A percentile compares a stretch with the other conserved stretches of the same genome.
These are phyloP conservation scores for Alosa sapidissima DNA, from an alignment of 2,797 vertebrate species.

Conservation along the genomic window DNA sequence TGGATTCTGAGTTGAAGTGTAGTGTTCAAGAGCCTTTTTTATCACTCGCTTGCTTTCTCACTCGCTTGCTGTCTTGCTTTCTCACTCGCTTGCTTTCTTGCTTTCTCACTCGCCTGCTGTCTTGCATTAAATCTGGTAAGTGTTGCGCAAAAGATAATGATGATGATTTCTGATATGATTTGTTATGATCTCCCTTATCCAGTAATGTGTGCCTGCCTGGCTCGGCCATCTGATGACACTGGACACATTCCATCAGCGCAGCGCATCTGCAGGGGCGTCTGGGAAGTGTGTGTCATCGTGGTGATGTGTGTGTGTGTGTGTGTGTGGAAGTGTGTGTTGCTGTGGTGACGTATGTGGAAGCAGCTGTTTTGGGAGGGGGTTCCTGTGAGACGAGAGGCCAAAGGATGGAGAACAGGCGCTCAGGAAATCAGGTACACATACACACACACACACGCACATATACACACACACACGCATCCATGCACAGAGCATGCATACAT, in stretches of 20 bases:
- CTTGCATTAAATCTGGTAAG: not conserved
- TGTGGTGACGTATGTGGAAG: constrained; percentile 63
- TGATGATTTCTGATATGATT: not conserved
- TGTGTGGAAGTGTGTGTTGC: constrained; percentile 33
- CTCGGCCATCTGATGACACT: not conserved
- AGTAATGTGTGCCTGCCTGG: not conserved
- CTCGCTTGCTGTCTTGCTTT: not conserved
- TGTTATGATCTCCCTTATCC: not conserved
- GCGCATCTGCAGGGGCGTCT: not conserved
- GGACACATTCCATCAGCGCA: not conserved
- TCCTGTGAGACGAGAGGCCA: constrained; percentile 64
- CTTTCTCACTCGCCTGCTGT: not conserved
- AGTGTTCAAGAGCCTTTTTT: too few relatives aligned
- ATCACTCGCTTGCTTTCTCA: not conserved
- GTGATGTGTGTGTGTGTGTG: too few relatives aligned
- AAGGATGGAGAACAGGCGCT: constrained; percentile 57
- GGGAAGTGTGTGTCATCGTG: not conserved
- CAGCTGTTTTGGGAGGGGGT: constrained; percentile 72
- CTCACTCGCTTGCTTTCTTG: not conserved
- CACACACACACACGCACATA: not conserved
- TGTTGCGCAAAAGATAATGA: not conserved
- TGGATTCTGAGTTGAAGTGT: too few relatives aligned
- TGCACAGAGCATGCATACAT: not conserved
- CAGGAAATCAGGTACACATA: constrained; percentile 56
- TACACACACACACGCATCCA: not conserved